Base-by-base conservation (phyloP, 2,113 vertebrate species). In the Apus apus region DNA sequence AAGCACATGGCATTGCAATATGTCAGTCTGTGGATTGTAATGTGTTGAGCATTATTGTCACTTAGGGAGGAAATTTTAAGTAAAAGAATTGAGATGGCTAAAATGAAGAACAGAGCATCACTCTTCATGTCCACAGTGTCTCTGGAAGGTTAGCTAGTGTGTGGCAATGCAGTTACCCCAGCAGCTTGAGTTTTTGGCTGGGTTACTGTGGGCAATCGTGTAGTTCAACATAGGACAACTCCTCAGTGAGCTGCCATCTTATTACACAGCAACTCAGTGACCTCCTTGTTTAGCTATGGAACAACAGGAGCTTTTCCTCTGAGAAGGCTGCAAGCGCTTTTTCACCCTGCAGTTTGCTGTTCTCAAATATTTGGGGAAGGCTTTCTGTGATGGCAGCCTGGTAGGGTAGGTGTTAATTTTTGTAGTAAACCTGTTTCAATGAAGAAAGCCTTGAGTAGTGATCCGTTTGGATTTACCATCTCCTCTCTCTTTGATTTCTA, bases 191-290 rank as follows among this genome's bases (percentile, higher is more conserved):
- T 20, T 13, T 71, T 93, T 66, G 38, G 27, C 58, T 72, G 54
- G 50, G 16, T 75, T 57, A 2, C 56, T 70, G 2, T 11, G 60
- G 62, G 5, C 0, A 1, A 30, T 84, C 3, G 2, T 30, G 5
- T 1, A 1, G 53, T 60, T 90, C 38, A 19, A 77, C 3, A 4
- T 1, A 34, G 91, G 34, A 38, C 8, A 76, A 2, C 43, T 89
- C n/a, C 30, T 73, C 40, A 18, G 48, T 53, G 45, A 58, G 48
- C 56, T 64, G 5, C 74, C 45, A 8, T 40, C 54, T 85, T 40
- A 5, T 60, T 22, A 2, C 50, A 16, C 8, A 64, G 68, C 72
- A 73, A 26, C 60, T 80, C n/a, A 57, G 27, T 0, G 5, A 16
- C n/a, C 82, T 60, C 72, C 34, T 32, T 70, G 54, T 73, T 85